Percentiles rank a stretch among this genome's conserved stretches.
These are phyloP conservation scores for Lasiurus borealis DNA, from an alignment of 2,113 vertebrate species.

Conservation along the genomic window DNA sequence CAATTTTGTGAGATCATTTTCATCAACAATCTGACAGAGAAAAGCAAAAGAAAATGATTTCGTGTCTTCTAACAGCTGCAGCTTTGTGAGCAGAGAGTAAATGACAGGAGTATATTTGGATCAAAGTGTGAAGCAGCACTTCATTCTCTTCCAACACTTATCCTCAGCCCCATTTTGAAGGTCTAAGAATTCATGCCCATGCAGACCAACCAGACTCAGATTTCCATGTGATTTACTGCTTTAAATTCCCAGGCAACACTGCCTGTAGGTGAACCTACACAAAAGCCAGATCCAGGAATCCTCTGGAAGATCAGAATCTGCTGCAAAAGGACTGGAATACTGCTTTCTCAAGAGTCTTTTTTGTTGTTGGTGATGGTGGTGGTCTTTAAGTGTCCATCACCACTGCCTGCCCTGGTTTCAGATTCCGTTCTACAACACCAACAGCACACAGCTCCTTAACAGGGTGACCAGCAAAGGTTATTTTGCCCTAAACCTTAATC, in stretches of 20 bases:
- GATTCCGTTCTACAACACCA: neutral
- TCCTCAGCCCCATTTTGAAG: constrained; percentile 69
- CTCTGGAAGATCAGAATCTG: neutral
- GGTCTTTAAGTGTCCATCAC: neutral
- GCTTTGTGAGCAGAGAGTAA: constrained; percentile 69
- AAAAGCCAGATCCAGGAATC: neutral
- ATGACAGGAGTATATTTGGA: constrained; percentile 77
- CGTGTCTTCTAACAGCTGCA: constrained; percentile 70
- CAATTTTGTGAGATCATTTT: constrained; percentile 71
- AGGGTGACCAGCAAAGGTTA: neutral
- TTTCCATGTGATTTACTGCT: constrained; percentile 31
- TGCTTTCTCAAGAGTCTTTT: neutral
- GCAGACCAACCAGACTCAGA: constrained; percentile 44
- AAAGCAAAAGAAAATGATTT: constrained; percentile 72
- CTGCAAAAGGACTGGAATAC: neutral
- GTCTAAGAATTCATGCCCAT: constrained; percentile 54
- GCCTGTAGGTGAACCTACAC: neutral
- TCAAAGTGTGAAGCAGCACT: constrained; percentile 75
- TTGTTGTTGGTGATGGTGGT: neutral
- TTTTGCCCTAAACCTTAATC: neutral
- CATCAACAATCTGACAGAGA: constrained; percentile 72
- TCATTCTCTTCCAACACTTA: constrained; percentile 68
- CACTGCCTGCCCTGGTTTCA: neutral
- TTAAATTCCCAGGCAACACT: constrained; percentile 19
- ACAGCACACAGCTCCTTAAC: neutral